Percentiles rank a stretch among this genome's conserved stretches.
Evolutionary conservation across 2,888 invertebrate species (phyloP).

Genomic region (Rhorus exstirpatorius): DNA sequence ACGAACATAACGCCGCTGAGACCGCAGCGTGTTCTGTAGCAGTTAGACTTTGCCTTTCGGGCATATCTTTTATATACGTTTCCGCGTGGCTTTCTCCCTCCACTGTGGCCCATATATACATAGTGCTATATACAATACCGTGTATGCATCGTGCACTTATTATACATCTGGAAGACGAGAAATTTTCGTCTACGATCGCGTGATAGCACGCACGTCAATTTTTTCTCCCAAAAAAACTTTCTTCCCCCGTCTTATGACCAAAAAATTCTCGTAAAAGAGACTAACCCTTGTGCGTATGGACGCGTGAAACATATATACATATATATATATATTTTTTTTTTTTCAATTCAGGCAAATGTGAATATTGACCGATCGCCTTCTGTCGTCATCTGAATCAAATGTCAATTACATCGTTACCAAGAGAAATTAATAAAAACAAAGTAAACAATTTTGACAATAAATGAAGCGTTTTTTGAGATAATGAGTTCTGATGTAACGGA

Average conservation of each 20-base stretch:
- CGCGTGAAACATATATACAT: too few relatives aligned
- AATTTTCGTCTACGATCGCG: constrained; percentile 66
- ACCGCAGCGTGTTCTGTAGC: constrained; percentile 84
- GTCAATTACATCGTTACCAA: background rate
- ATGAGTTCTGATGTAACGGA: too few relatives aligned
- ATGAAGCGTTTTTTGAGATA: too few relatives aligned
- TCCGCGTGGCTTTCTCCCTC: constrained; percentile 66
- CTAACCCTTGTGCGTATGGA: background rate
- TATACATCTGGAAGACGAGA: constrained; percentile 61
- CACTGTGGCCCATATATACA: constrained; percentile 1
- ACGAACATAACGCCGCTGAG: constrained; percentile 84
- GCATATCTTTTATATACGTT: constrained; percentile 69
- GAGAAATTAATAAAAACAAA: background rate
- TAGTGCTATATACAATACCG: background rate
- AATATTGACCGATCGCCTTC: background rate
- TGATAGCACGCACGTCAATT: constrained; percentile 59
- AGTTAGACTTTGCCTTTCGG: constrained; percentile 79
- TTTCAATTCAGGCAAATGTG: background rate
- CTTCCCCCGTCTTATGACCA: constrained; percentile 11
- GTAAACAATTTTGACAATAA: background rate
- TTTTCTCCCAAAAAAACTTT: constrained; percentile 35
- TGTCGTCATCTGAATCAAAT: background rate
- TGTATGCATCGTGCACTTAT: constrained; percentile 42
- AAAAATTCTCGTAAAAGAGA: constrained; percentile 9
- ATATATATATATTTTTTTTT: too few relatives aligned